Conservation (phyloP, 1,140 invertebrate species). For the Bombus cullumanus region DNA sequence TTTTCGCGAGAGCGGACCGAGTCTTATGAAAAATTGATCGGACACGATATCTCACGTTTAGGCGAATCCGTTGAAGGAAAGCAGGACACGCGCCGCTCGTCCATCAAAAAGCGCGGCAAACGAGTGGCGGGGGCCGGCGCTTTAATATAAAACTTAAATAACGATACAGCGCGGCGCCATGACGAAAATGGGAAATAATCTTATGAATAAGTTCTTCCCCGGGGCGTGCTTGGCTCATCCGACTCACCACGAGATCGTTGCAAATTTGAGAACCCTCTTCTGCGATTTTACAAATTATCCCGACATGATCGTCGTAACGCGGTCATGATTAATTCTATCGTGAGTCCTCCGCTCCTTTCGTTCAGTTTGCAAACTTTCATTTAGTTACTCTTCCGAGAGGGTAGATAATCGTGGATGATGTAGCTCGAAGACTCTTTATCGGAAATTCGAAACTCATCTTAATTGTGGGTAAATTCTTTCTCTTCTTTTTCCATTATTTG, state of each 20-base stretch:
- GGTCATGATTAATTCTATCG: slow-evolving; percentile 1
- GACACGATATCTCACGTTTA: slow-evolving; percentile 82
- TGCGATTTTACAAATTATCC: slow-evolving; percentile 51
- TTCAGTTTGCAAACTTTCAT: slow-evolving; percentile 5
- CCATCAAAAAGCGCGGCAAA: slow-evolving; percentile 76
- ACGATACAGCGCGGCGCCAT: slow-evolving; percentile 78
- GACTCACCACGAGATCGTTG: neutral
- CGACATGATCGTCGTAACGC: slow-evolving; percentile 24
- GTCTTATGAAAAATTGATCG: slow-evolving; percentile 83
- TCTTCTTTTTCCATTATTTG: no score
- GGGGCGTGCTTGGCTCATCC: slow-evolving; percentile 40
- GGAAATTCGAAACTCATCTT: no score
- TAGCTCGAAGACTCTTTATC: neutral
- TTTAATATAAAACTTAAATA: slow-evolving; percentile 83
- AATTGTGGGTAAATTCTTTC: no score
- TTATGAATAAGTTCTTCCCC: slow-evolving; percentile 73
- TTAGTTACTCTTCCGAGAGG: neutral
- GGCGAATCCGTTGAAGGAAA: slow-evolving; percentile 73
- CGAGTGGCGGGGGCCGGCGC: slow-evolving; percentile 68
- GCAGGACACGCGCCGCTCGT: slow-evolving; percentile 80
- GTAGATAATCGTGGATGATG: neutral
- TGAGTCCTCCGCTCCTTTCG: neutral
- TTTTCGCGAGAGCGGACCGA: slow-evolving; percentile 9
- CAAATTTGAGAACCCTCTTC: slow-evolving; percentile 29
- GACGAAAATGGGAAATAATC: slow-evolving; percentile 81